Evolutionary conservation across 2,888 invertebrate genomes (phyloP), one percentile per base, ranked within the genome.

Genomic region (Pyralis farinalis): DNA sequence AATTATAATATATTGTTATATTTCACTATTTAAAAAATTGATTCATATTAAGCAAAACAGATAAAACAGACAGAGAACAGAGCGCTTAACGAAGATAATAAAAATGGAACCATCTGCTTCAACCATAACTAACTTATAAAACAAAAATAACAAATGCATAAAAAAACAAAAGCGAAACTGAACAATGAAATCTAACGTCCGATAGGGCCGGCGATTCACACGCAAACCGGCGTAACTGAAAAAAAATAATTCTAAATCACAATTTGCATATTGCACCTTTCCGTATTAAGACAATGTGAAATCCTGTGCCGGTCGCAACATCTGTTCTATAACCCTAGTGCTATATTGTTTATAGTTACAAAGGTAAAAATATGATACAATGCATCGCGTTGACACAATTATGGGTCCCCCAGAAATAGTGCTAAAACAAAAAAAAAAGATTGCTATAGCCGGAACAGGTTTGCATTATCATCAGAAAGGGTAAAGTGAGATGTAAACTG

Each of bases 351-450:
- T 82, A 81, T 72, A 67, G 61, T 62, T 53, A 62, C 60, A 63
- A 68, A 70, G 63, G 69, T 69, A 64, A 60, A 58, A 61, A 51
- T 55, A 51, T 52, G 48, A 47, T 39, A 83, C 79, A 82, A 81
- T 68, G 60, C 57, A 40, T 34, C 21, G 65, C 79, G 85, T 85
- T 87, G 87, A 87, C 83, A 84, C 86, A 85, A 84, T 86, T 81
- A 78, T 58, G 55, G 55, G 55, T 67, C 71, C 80, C 75, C 68
- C 56, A 12, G 33, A 10, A 64, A 64, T 66, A 58, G 56, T 55
- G 66, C 62, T 84, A 85, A 88, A 88, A 86, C 82, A 85, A 88
- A 87, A 86, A 83, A 81, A 71, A 71, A 69, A 78, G 76, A 81
- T 78, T 79, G 16, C 4, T 77, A 71, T 63, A 71, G 64, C 42